These are phyloP conservation scores for Panzeria rudis DNA, from an alignment of 2,888 invertebrate genomes.

Conservation along the genomic window DNA sequence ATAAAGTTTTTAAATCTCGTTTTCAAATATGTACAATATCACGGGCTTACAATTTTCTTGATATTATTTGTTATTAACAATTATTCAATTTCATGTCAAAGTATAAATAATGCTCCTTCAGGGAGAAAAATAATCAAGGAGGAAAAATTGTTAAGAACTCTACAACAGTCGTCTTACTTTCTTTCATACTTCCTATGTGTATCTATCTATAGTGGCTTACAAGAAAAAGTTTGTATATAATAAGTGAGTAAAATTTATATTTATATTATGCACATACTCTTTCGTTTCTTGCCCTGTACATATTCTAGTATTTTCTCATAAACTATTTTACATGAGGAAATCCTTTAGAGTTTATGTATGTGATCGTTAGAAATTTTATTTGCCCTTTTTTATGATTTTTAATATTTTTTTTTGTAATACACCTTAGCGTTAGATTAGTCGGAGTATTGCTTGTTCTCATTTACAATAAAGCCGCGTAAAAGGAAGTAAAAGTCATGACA, in stretches of 20 bases:
- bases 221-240: not conserved
- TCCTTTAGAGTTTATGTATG: not conserved
- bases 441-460: not conserved
- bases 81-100: conserved; percentile 34
- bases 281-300: conserved; percentile 21
- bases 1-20: not conserved
- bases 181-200: conserved; percentile 19
- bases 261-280: conserved; percentile 64
- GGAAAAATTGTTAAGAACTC: conserved; percentile 19
- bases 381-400: not conserved
- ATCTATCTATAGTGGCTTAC: not conserved
- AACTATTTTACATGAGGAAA: conserved; percentile 7
- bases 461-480: conserved; percentile 38
- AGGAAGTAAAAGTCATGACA: conserved; percentile 59
- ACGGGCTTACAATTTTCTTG: no score
- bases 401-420: not conserved
- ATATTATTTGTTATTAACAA: not conserved
- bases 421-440: conserved; percentile 29
- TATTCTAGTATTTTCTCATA: not conserved
- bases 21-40: no score
- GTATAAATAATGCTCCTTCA: conserved; percentile 20
- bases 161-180: conserved; percentile 11
- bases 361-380: not conserved
- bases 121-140: not conserved
- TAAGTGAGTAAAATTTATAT: conserved; percentile 38